Base-by-base conservation (phyloP, 1,140 invertebrate genomes). In the Dysdera silvatica region DNA sequence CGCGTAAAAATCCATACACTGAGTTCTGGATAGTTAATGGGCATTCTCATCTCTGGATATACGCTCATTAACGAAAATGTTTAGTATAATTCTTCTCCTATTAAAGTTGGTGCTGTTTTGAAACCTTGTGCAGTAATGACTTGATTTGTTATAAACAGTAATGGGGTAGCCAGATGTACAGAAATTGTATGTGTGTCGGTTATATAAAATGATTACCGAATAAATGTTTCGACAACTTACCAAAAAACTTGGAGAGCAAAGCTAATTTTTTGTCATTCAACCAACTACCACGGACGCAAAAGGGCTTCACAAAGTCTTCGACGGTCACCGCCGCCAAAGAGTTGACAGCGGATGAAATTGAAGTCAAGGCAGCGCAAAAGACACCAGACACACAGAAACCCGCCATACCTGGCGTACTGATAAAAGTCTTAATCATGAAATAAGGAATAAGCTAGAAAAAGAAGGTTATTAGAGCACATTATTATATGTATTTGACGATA, bases 301-400 rank as follows among this genome's bases (percentile, higher is more conserved):
- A 76, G 5, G 84, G 84, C 45, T 82, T 83, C 3, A 87, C 74
- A 70, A 89, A 89, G 76, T 92, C 89, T 71, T 90, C 85, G 57
- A 90, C 78, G 0, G 87, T 89, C 18, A 92, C 87, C 6, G 89
- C 89, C 7, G 89, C 85, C 23, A 93, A 76, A 10, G 89, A 88
- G 74, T 92, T 93, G 32, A 91, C 77, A 23, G 86, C 82, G 6
- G 89, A 88, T 0, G 89, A 92, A 49, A 93, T 84, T 0, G 89
- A 90, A 53, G 88, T 91, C 2, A 95, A 78, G 0, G 88, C 85
- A 1, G 88, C 90, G 69, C 85, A 87, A 68, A 91, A 90, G 41
- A 93, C 84, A 47, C 88, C 83, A 62, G 88, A 85, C 2, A 91
- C 83, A 73, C 91, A 90, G 12, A 92, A 75, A 3, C 89, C 89